Evolutionary conservation across 2,113 vertebrate genomes (phyloP), one percentile per base, ranked within the genome.

Genomic region (Oryzias celebensis): DNA sequence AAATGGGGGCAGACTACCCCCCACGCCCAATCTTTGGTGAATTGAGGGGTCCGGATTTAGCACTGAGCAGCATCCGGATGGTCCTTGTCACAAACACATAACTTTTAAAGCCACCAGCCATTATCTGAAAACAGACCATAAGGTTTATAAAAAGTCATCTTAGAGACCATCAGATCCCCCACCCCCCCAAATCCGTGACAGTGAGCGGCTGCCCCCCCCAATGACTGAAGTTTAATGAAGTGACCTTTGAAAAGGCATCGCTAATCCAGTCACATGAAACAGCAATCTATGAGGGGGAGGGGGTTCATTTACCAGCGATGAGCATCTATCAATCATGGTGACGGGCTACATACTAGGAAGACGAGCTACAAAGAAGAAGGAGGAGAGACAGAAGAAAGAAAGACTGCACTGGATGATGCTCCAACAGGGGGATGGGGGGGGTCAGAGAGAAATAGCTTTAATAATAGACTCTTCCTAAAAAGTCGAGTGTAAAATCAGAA

Each of bases 251-350:
- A 80, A 73, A 85, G 78, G 69, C 81, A 81, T 83, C 59, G 80
- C 87, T 90, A 91, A 91, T 90, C 84, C 88, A 89, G 85, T 88
- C 87, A 83, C 84, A 91, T n/a, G 69, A 87, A 91, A 83, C 83
- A 62, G 83, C 83, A 78, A 86, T 89, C 90, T 89, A 90, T 87
- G 83, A 89, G 78, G 80, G 64, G 59, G 78, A 86, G 74, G 84
- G 73, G 75, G 84, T 82, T 90, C 83, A 87, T 91, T 91, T 89
- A 87, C 71, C 54, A 71, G 78, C 73, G 86, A 84, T 63, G 81
- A 85, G 83, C 84, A 67, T 85, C 87, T 73, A 89, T 91, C 88
- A 88, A 91, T 90, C 88, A 90, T 18, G 23, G 55, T 85, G 88
- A 90, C 90, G 85, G 82, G 78, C 81, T 44, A 66, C 71, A 83